Evolutionary conservation across 2,888 invertebrate genomes (phyloP).

Genomic region (Archips crataeganus): DNA sequence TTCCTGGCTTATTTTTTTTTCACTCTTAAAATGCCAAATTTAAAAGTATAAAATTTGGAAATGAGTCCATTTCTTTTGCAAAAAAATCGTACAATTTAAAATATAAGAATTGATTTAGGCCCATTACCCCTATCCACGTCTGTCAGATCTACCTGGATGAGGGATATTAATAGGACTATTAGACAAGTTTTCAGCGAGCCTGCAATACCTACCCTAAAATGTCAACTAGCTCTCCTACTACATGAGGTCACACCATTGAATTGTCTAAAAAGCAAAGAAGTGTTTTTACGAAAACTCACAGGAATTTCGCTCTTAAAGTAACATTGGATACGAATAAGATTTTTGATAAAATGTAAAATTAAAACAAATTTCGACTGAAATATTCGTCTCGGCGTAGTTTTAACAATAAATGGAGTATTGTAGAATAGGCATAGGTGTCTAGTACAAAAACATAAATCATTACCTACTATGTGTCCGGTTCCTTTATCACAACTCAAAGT

Average conservation of each 20-base stretch:
- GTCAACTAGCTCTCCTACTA: not conserved
- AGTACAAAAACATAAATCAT: conserved; percentile 74
- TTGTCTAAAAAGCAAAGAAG: conserved; percentile 5
- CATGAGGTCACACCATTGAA: conserved; percentile 16
- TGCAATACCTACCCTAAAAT: too few species aligned
- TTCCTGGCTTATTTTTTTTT: too few species aligned
- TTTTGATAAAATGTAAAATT: conserved; percentile 74
- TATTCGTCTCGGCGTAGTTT: conserved; percentile 82
- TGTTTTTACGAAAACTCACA: conserved; percentile 38
- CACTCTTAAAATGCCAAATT: too few species aligned
- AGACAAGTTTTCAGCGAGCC: too few species aligned
- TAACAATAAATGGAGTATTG: conserved; percentile 78
- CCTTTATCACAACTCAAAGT: conserved; percentile 17
- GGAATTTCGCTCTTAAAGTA: conserved; percentile 36
- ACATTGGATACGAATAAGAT: conserved; percentile 62
- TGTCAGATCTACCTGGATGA: too few species aligned
- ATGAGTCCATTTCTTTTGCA: too few species aligned
- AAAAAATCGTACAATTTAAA: too few species aligned
- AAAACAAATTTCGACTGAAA: conserved; percentile 82
- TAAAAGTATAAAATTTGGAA: too few species aligned
- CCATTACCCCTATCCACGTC: too few species aligned
- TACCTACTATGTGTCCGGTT: conserved; percentile 9
- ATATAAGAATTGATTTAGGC: too few species aligned
- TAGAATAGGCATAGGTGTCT: conserved; percentile 79
- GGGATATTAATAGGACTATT: too few species aligned